Percentiles rank a stretch among this genome's conserved stretches.
Evolutionary conservation across 2,797 vertebrate genomes (phyloP).

Genomic region (Cercopithecus mitis): DNA sequence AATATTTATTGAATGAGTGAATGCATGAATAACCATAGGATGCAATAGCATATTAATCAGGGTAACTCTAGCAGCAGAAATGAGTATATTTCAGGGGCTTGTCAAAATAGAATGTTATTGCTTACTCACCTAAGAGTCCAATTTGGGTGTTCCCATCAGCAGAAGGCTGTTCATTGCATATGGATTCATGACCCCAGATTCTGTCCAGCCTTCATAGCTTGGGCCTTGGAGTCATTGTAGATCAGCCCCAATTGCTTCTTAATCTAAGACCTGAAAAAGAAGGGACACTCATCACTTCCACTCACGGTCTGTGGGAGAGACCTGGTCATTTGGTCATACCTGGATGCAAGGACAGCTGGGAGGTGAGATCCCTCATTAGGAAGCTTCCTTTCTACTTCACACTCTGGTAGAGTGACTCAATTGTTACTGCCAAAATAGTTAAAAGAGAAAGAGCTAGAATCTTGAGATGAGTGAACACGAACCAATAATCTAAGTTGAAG

Average conservation of each 20-base stretch:
- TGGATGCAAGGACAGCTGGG: neutral
- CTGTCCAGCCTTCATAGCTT: neutral
- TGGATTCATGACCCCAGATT: neutral
- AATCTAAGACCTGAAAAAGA: neutral
- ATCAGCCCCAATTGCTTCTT: neutral
- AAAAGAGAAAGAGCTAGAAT: neutral
- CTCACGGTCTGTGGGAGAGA: neutral
- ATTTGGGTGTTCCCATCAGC: neutral
- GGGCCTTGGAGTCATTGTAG: neutral
- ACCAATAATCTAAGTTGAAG: neutral
- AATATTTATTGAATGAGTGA: constrained; percentile 72
- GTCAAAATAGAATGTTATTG: constrained; percentile 34
- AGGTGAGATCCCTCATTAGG: neutral
- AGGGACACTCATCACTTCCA: neutral
- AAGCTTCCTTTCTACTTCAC: neutral
- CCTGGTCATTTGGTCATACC: neutral
- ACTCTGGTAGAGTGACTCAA: neutral
- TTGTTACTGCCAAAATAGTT: neutral
- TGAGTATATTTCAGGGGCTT: constrained; percentile 42
- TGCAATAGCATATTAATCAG: constrained; percentile 66
- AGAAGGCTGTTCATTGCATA: neutral
- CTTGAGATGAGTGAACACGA: neutral
- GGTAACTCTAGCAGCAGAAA: constrained; percentile 31
- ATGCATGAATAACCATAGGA: constrained; percentile 62
- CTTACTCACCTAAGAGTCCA: constrained; percentile 15